Base-by-base conservation (phyloP, 2,113 vertebrate genomes). In the Coturnix japonica region DNA sequence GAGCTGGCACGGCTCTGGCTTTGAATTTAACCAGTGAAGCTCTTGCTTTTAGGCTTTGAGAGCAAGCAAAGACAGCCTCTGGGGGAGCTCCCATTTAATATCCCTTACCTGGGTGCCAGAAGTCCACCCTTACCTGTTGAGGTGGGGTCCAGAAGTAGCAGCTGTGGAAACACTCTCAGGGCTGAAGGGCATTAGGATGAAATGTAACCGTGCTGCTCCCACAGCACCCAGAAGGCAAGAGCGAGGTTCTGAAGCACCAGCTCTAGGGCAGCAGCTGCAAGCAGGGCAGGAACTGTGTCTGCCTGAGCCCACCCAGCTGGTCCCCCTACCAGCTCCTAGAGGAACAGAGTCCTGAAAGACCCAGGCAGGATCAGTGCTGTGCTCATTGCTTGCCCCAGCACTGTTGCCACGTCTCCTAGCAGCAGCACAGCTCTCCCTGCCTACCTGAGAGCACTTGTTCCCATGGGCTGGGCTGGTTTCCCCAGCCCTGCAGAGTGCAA, bases 321-420 rank as follows among this genome's bases (percentile, higher is more conserved):
- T n/a, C 31, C 1, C 0, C 5, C 10, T 35, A 0, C 41, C 1
- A 0, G 28, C 21, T 5, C 2, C 1, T 13, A 0, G 30, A 35
- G 47, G 44, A 47, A n/a, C 21, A 8, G 2, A 1, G 23, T 30
- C 53, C 0, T 1, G 53, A 46, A 18, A 64, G 13, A 33, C 30
- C 67, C 25, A 33, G 56, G 80, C 1, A 17, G 41, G 47, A 81
- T 81, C 77, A 1, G 5, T 7, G 44, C 39, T 77, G 39, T 11
- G 22, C 14, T 41, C 81, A 53, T 2, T 16, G 0, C n/a, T 47
- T 4, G 0, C 61, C 6, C 8, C 35, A 9, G 78, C 9, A 1
- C 56, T 0, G 94, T 95, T 96, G 19, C 20, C 0, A 6, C 0
- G 89, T 92, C 81, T 93, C 96, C 70, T 96, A 94, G 95, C 95